These are phyloP conservation scores for Conger conger DNA, from an alignment of 2,113 vertebrate species.

Conservation along the genomic window DNA sequence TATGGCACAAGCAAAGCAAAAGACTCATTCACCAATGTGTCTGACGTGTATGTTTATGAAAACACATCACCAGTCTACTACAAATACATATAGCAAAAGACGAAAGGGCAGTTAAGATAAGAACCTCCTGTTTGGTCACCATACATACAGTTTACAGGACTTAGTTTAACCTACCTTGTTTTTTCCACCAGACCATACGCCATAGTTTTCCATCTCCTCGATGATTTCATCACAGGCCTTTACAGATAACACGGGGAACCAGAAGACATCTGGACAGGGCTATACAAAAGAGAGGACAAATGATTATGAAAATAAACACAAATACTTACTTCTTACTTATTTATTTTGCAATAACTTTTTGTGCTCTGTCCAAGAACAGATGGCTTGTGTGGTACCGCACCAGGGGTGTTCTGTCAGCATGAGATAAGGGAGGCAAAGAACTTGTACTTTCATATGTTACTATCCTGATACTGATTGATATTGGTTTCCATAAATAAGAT, in stretches of 20 bases:
- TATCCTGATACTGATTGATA: not conserved
- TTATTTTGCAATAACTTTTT: not conserved
- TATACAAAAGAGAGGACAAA: slow-evolving; percentile 52
- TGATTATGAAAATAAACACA: slow-evolving; percentile 15
- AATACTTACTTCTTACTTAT: not conserved
- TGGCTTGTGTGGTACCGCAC: not conserved
- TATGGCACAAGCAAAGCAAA: not conserved
- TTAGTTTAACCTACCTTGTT: slow-evolving; percentile 78
- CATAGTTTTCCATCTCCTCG: slow-evolving; percentile 92
- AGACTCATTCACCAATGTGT: not conserved
- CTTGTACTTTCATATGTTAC: not conserved
- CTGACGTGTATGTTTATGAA: not conserved
- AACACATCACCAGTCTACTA: not conserved
- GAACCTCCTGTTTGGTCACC: no score
- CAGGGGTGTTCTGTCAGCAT: no score
- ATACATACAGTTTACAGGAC: not conserved
- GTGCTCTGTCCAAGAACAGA: not conserved
- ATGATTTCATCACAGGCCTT: slow-evolving; percentile 90
- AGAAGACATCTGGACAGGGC: slow-evolving; percentile 98
- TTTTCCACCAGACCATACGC: slow-evolving; percentile 91
- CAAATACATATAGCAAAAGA: not conserved
- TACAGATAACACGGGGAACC: slow-evolving; percentile 94
- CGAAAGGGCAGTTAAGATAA: no score
- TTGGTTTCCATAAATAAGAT: not conserved
- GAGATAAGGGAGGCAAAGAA: not conserved